A percentile compares a stretch with the other conserved stretches of the same genome.
phyloP scores from a whole-genome alignment of 2,888 invertebrate genomes.

The Macrosiphum euphorbiae region DNA sequence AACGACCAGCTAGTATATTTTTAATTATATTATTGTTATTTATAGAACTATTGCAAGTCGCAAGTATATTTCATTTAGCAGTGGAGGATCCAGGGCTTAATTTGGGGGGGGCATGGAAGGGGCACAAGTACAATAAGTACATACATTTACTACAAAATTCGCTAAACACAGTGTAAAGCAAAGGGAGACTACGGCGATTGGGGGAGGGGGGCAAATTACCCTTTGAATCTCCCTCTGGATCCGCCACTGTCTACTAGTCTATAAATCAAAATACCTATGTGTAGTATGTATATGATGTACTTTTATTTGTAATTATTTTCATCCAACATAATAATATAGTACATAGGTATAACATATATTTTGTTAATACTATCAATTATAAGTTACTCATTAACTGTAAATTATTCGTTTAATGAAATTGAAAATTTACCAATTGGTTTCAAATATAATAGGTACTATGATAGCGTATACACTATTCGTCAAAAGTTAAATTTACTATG shows the following conservation, averaged over 20 bases:
- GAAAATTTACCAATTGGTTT: background rate
- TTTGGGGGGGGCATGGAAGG: too few relatives aligned
- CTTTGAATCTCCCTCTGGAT: too few relatives aligned
- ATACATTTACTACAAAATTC: too few relatives aligned
- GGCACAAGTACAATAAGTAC: too few relatives aligned
- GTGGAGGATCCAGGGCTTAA: too few relatives aligned
- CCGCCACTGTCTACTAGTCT: too few relatives aligned
- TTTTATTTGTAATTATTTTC: background rate
- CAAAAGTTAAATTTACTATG: background rate
- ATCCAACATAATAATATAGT: background rate
- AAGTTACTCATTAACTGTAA: background rate
- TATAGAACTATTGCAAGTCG: background rate
- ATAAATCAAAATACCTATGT: too few relatives aligned
- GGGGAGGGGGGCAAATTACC: too few relatives aligned
- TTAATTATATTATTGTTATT: background rate
- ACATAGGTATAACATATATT: background rate
- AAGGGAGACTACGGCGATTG: too few relatives aligned
- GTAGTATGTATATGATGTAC: too few relatives aligned
- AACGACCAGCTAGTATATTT: background rate
- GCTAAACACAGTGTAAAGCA: too few relatives aligned
- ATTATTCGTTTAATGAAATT: background rate
- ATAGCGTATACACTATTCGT: background rate
- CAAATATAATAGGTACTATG: background rate
- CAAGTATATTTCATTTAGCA: background rate
- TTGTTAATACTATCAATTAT: background rate